Conservation (phyloP, 2,888 invertebrate genomes). For the Stenoptilia bipunctidactyla region DNA sequence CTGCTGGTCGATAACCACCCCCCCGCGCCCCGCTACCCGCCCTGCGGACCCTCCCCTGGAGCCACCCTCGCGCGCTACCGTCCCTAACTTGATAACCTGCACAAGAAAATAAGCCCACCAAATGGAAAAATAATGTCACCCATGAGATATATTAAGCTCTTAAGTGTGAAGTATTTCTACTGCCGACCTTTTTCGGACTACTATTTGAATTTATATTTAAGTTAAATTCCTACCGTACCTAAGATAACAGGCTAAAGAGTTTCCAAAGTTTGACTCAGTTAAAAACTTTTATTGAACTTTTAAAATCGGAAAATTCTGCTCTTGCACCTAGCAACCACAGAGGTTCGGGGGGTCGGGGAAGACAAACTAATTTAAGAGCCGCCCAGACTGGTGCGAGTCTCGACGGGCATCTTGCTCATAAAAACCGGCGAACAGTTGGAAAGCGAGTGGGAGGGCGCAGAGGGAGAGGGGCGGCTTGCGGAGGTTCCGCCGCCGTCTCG, state of each 20-base stretch:
- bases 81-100: constrained; percentile 66
- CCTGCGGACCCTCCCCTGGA: constrained; percentile 54
- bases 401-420: constrained; percentile 54
- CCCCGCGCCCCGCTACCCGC: constrained; percentile 50
- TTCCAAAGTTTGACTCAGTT: too few species aligned
- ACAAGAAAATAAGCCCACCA: constrained; percentile 66
- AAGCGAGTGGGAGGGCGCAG: constrained; percentile 43
- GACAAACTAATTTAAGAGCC: constrained; percentile 56
- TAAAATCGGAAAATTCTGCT: too few species aligned
- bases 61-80: constrained; percentile 47
- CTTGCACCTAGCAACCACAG: constrained; percentile 33
- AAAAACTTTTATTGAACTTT: too few species aligned
- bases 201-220: too few species aligned
- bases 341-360: constrained; percentile 24
- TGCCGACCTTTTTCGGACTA: too few species aligned
- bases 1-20: constrained; percentile 72
- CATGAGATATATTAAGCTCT: constrained; percentile 41
- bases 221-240: too few species aligned
- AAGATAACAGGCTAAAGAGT: too few species aligned
- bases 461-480: constrained; percentile 60
- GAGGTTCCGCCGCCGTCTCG: constrained; percentile 69
- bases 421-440: constrained; percentile 49
- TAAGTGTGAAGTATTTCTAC: constrained; percentile 13
- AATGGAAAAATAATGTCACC: constrained; percentile 66
- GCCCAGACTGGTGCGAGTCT: constrained; percentile 48